Conservation (phyloP, 2,113 vertebrate species). For the Festucalex cinctus region DNA sequence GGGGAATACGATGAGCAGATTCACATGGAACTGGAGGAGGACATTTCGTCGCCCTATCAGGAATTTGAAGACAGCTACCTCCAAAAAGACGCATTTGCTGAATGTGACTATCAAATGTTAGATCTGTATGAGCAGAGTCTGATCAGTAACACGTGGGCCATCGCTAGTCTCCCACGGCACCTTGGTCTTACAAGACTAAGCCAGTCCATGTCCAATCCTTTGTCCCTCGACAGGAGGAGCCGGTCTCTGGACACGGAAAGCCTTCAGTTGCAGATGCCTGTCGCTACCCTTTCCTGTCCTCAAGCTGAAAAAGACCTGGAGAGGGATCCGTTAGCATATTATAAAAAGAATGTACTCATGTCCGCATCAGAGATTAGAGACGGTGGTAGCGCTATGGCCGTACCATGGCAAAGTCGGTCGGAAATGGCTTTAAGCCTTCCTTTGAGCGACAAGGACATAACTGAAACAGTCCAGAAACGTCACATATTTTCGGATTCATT, state of each 20-base stretch:
- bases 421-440: constrained; percentile 50
- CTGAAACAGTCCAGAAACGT: constrained; percentile 36
- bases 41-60: constrained; percentile 82
- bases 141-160: constrained; percentile 81
- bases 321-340: constrained; percentile 49
- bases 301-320: constrained; percentile 43
- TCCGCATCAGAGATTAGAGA: constrained; percentile 43
- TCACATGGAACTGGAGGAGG: constrained; percentile 83
- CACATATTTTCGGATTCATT: constrained; percentile 31
- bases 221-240: constrained; percentile 85
- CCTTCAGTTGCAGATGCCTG: constrained; percentile 78
- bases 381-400: constrained; percentile 35
- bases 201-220: constrained; percentile 72
- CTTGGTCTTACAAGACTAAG: constrained; percentile 77
- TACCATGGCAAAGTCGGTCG: constrained; percentile 59
- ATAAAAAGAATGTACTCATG: constrained; percentile 58
- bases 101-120: constrained; percentile 83
- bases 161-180: constrained; percentile 87
- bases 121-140: constrained; percentile 73
- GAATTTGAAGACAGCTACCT: constrained; percentile 84
- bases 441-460: constrained; percentile 36
- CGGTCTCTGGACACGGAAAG: constrained; percentile 89
- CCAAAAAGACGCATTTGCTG: constrained; percentile 83
- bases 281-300: constrained; percentile 44
- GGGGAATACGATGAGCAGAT: constrained; percentile 88